Evolutionary conservation across 2,888 invertebrate species (phyloP), one percentile per base, ranked within the genome.

Genomic region (Cerceris ruficornis): DNA sequence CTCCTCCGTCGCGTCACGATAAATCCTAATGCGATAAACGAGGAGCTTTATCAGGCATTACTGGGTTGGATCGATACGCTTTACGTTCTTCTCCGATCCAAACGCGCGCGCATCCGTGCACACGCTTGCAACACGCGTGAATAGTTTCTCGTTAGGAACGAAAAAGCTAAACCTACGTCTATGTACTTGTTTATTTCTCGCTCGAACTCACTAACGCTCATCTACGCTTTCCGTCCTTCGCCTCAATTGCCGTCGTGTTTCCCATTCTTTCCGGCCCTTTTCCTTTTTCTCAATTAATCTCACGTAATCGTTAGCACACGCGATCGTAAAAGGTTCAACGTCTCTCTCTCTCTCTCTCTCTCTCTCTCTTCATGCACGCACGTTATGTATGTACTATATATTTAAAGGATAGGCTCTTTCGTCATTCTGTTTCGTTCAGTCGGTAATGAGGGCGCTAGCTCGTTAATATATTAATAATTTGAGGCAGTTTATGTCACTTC

Each of bases 401-500:
- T 57, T 74, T 77, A 85, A 58, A 76, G 69, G 83, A 83, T 79
- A 81, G 79, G 83, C 83, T 75, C 83, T 68, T 66, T 79, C 54
- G 65, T 75, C 59, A 15, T 13, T 54, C n/a, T 60, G 52, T 41
- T n/a, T 74, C 28, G 74, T 59, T 84, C 85, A 86, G 85, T 85
- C 84, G 73, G 82, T 82, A 80, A 71, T 78, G 80, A 76, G 84
- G 77, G 86, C 84, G 81, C 86, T 86, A 86, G 86, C 84, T 81
- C 77, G 71, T 84, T 82, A 69, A 81, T 85, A 85, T 81, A 77
- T 86, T 80, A 86, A 81, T 86, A 83, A 78, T 86, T 84, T 86
- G 86, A 86, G 86, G 86, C 86, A 86, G 86, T 86, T 86, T 86
- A 86, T 83, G 86, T 86, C 84, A 76, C 81, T 84, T 75, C 68